phyloP scores from a whole-genome alignment of 2,888 invertebrate genomes.

The Melinaea menophilus region DNA sequence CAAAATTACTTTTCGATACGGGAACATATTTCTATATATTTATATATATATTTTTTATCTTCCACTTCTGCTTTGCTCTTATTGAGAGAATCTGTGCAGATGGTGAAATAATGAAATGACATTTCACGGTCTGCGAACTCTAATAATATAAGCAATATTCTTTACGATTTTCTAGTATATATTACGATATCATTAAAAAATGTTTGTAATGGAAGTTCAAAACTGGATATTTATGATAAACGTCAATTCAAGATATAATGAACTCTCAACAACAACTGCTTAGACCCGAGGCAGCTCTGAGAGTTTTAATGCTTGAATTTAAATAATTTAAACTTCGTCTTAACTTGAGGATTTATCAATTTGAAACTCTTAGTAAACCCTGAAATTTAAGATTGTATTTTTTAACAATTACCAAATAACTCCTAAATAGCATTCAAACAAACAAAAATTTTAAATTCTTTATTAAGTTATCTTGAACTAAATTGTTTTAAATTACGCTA shows the following conservation, averaged over 20 bases:
- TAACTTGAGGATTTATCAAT: background rate
- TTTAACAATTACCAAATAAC: background rate
- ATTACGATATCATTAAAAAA: too few relatives aligned
- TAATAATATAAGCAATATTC: too few relatives aligned
- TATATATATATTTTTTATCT: background rate
- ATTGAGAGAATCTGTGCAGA: too few relatives aligned
- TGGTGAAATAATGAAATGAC: too few relatives aligned
- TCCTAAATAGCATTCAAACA: too few relatives aligned
- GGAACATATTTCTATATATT: background rate
- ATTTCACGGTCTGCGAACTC: too few relatives aligned
- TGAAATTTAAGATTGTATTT: background rate
- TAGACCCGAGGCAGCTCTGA: conserved; percentile 2
- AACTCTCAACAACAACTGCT: conserved; percentile 1
- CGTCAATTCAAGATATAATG: background rate
- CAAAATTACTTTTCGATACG: background rate
- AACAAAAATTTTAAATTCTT: too few relatives aligned
- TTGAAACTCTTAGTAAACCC: background rate
- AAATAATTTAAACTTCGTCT: conserved; percentile 2
- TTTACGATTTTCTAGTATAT: too few relatives aligned
- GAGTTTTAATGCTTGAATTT: conserved; percentile 3
- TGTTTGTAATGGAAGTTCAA: background rate
- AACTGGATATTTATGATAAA: background rate
- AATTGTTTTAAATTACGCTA: too few relatives aligned
- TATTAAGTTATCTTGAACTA: too few relatives aligned
- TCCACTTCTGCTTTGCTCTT: background rate